These are phyloP conservation scores for Acestrorhynchus altus DNA, from an alignment of 2,797 vertebrate species.

Conservation along the genomic window DNA sequence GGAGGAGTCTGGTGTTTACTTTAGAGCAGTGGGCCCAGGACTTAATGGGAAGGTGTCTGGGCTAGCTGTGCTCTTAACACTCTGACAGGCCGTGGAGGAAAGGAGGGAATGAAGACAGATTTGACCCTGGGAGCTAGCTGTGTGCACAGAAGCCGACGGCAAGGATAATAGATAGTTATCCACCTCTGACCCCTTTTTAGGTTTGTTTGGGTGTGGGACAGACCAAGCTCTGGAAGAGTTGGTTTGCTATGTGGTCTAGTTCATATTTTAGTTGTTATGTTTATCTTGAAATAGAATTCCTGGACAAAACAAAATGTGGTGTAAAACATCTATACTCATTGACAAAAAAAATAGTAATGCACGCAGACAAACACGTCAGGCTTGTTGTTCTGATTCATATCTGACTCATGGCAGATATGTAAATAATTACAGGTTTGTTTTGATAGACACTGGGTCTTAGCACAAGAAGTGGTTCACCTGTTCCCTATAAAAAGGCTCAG, in stretches of 20 bases:
- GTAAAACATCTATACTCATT: too few relatives aligned
- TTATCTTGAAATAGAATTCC: constrained; percentile 58
- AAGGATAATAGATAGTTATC: constrained; percentile 62
- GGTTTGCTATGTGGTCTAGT: constrained; percentile 67
- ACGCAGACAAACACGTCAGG: too few relatives aligned
- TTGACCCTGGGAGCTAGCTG: constrained; percentile 61
- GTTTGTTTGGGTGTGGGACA: constrained; percentile 51
- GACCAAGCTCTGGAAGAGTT: not conserved
- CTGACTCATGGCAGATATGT: too few relatives aligned
- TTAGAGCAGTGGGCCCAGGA: constrained; percentile 51
- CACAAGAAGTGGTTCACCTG: too few relatives aligned
- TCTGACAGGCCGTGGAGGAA: constrained; percentile 44
- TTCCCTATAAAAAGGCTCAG: too few relatives aligned
- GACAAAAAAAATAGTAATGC: too few relatives aligned
- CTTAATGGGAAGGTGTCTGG: constrained; percentile 41
- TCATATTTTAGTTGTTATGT: too few relatives aligned
- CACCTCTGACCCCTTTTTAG: constrained; percentile 45
- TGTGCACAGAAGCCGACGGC: constrained; percentile 66
- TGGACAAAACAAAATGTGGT: not conserved
- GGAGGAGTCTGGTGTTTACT: constrained; percentile 63
- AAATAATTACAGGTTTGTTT: too few relatives aligned
- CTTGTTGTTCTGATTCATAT: too few relatives aligned
- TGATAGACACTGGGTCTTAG: too few relatives aligned
- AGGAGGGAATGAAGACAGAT: constrained; percentile 66
- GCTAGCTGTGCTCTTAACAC: constrained; percentile 37